Evolutionary conservation across 1,140 invertebrate genomes (phyloP), one percentile per base, ranked within the genome.

Genomic region (Diorhabda sublineata): DNA sequence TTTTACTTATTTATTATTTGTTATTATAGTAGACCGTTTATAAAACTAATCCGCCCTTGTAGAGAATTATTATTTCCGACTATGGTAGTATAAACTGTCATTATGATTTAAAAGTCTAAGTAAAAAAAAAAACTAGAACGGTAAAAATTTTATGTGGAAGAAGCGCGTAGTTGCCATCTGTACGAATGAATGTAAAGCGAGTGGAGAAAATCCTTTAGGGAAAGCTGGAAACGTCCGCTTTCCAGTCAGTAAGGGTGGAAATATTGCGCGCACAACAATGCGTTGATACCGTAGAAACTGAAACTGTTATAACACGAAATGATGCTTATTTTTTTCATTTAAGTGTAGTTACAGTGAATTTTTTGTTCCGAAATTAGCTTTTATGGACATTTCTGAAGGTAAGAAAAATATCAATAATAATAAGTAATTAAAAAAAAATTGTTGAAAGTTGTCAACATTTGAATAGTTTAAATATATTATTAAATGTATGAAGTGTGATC

Each of bases 231-330:
- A 58, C 64, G 64, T 65, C 42, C 64, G 47, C 64, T n/a, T 58
- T 65, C 58, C 64, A 65, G 59, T 61, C 59, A 61, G 64, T 65
- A 26, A 58, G 64, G 64, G 64, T 65, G 47, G 64, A 65, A 65
- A 65, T 65, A 47, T 65, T 65, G 64, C 64, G 64, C 64, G 64
- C 58, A 65, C 41, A 57, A 58, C 64, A 65, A 45, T 65, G 64
- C 64, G 64, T 65, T 65, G 7, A 65, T 57, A 65, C n/a, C 52
- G 62, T 43, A 42, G 26, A 56, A 5, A 57, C 41, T 42, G 52
- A 41, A 42, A 9, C 11, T 58, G 8, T 11, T 11, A 45, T 44
- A 41, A 42, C 56, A 41, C 56, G 47, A 58, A 65, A 65, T 58
- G 47, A 65, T 56, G 64, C 56, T 65, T 56, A 43, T 8, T 65